phyloP scores from a whole-genome alignment of 2,888 invertebrate species.

The Synanthedon andrenaeformis region DNA sequence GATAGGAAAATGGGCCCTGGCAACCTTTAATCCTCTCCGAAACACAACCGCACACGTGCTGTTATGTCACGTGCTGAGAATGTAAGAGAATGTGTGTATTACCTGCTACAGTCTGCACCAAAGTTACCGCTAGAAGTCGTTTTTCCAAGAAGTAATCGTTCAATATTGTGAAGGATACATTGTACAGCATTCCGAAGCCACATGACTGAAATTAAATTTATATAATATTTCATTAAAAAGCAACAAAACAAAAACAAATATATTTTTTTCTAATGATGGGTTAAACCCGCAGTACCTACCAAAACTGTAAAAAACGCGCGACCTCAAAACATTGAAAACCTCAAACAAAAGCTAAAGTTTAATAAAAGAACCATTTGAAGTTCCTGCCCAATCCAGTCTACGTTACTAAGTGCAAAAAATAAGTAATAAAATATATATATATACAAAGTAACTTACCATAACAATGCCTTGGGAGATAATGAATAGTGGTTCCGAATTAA shows the following conservation, averaged over 20 bases:
- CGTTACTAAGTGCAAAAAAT: too few relatives aligned
- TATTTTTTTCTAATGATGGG: not conserved
- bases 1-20: too few relatives aligned
- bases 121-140: slow-evolving; percentile 29
- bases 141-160: slow-evolving; percentile 39
- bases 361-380: too few relatives aligned
- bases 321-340: too few relatives aligned
- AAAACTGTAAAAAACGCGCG: too few relatives aligned
- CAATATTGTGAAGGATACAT: slow-evolving; percentile 25
- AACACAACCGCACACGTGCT: too few relatives aligned
- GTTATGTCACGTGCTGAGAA: too few relatives aligned
- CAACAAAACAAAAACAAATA: not conserved
- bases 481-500: slow-evolving; percentile 23
- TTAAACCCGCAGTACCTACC: too few relatives aligned
- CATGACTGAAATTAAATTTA: slow-evolving; percentile 22
- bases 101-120: slow-evolving; percentile 33
- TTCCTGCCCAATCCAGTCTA: too few relatives aligned
- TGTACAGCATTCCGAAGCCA: slow-evolving; percentile 29
- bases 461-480: slow-evolving; percentile 30
- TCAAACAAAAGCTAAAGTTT: too few relatives aligned
- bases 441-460: slow-evolving; percentile 23
- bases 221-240: not conserved
- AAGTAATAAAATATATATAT: not conserved
- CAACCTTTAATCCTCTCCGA: too few relatives aligned
- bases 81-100: not conserved